Conservation (phyloP, 1,140 invertebrate species). For the Meloidogyne hapla region DNA sequence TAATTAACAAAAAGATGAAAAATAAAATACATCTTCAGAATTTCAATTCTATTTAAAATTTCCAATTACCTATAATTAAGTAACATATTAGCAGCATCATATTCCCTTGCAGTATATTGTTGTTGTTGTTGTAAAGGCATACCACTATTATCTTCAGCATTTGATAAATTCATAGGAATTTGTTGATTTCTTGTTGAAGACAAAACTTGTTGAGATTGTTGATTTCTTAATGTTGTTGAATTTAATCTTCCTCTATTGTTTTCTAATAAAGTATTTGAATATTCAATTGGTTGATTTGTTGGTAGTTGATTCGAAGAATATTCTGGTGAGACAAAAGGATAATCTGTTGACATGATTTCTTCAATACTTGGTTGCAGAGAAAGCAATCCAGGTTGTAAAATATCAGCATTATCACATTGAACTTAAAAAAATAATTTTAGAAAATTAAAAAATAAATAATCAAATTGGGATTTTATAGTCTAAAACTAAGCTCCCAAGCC, state of each 20-base stretch:
- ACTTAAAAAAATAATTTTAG: constrained; percentile 64
- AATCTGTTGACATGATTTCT: constrained; percentile 74
- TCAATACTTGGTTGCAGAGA: constrained; percentile 93
- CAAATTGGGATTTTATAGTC: no score
- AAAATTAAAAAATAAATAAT: constrained; percentile 6
- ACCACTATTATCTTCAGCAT: not conserved
- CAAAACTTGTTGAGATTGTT: no score
- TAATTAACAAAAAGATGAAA: no score
- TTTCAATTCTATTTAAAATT: no score
- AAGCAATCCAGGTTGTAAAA: constrained; percentile 94
- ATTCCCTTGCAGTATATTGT: constrained; percentile 42
- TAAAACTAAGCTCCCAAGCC: not conserved
- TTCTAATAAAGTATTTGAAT: not conserved
- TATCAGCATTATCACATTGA: constrained; percentile 78
- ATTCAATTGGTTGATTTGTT: not conserved
- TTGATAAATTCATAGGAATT: not conserved
- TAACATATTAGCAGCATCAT: constrained; percentile 49
- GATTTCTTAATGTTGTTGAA: not conserved
- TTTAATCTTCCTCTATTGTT: not conserved
- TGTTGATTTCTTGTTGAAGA: not conserved
- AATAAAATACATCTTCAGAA: no score
- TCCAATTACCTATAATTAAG: constrained; percentile 39
- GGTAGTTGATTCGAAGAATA: not conserved
- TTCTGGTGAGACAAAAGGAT: not conserved
- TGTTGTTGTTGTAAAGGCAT: not conserved